These are phyloP conservation scores for Terrapene triunguis DNA, from an alignment of 2,113 vertebrate genomes.

Conservation along the genomic window DNA sequence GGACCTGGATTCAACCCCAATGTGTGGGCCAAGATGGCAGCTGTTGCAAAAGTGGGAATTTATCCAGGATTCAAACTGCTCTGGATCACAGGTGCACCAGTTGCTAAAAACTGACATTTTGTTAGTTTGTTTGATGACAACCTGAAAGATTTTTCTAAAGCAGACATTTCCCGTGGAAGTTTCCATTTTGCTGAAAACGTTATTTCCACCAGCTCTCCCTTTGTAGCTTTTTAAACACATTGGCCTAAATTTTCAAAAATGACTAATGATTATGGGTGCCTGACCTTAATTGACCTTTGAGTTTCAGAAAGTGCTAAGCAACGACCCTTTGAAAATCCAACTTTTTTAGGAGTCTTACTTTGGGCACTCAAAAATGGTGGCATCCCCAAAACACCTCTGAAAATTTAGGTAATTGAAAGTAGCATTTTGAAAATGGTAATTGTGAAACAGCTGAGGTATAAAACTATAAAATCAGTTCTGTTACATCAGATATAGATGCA, in stretches of 20 bases:
- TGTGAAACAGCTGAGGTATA: not conserved
- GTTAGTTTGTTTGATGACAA: not conserved
- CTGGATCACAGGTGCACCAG: not conserved
- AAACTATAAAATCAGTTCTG: fast-evolving
- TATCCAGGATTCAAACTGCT: not conserved
- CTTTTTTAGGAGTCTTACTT: not conserved
- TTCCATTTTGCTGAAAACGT: not conserved
- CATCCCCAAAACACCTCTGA: not conserved
- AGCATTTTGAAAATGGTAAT: not conserved
- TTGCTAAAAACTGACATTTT: not conserved
- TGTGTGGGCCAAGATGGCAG: not conserved
- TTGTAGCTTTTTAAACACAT: not conserved
- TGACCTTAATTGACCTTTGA: not conserved
- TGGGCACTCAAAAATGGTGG: not conserved
- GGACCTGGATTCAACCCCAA: not conserved
- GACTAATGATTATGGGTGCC: not conserved
- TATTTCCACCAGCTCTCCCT: not conserved
- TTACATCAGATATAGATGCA: not conserved
- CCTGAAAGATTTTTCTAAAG: not conserved
- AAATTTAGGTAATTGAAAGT: fast-evolving
- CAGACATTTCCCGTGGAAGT: not conserved
- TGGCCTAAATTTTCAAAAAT: not conserved
- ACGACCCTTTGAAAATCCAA: not conserved
- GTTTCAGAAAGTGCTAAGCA: not conserved
- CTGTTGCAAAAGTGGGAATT: not conserved